Percentiles rank a stretch among this genome's conserved stretches.
Conservation (phyloP, 2,888 invertebrate species). For the Cheilosia pagana region DNA sequence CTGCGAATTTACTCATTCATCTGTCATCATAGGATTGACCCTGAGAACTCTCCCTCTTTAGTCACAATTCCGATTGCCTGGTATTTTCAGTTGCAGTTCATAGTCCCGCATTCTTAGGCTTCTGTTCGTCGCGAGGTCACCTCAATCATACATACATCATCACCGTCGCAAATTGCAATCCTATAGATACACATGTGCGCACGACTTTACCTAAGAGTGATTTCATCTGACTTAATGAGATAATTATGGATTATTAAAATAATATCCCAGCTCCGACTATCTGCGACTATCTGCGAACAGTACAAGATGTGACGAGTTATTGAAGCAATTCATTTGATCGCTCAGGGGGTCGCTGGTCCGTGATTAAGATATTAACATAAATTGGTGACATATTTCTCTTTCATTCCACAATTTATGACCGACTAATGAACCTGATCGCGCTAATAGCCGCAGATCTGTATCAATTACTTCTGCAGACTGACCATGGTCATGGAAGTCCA, state of each 20-base stretch:
- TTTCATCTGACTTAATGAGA: constrained; percentile 40
- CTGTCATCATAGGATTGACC: no score
- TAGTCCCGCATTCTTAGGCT: neutral
- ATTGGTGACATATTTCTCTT: constrained; percentile 38
- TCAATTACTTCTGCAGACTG: neutral
- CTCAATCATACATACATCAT: neutral
- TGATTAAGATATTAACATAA: constrained; percentile 30
- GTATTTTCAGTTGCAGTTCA: no score
- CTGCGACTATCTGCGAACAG: neutral
- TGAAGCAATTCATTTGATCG: constrained; percentile 19
- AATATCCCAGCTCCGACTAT: neutral
- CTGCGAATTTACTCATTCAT: no score
- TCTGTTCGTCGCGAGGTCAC: neutral
- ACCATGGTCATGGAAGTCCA: no score
- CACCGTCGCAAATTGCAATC: neutral
- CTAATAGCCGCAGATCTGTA: neutral
- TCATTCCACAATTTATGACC: constrained; percentile 24
- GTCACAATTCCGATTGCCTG: no score
- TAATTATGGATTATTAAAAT: constrained; percentile 17
- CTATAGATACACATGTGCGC: neutral
- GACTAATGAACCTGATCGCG: constrained; percentile 38
- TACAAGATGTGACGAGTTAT: constrained; percentile 14
- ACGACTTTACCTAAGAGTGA: constrained; percentile 20
- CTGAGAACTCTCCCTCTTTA: no score
- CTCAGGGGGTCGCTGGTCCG: constrained; percentile 1